phyloP scores from a whole-genome alignment of 2,797 vertebrate genomes.

The Onychomys torridus region DNA sequence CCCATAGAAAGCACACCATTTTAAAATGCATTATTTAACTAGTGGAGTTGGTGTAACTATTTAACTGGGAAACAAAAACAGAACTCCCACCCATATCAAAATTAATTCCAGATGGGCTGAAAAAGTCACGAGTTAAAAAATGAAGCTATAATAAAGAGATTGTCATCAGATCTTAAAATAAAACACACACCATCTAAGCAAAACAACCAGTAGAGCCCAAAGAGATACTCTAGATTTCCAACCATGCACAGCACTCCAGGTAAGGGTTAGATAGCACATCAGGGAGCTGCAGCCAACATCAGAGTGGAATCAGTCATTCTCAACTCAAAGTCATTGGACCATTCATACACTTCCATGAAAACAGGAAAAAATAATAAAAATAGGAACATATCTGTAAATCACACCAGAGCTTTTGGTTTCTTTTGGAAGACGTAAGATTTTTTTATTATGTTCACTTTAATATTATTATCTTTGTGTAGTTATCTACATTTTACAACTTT shows the following conservation, averaged over 20 bases:
- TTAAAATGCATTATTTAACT: background rate
- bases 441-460: background rate
- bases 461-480: background rate
- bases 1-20: background rate
- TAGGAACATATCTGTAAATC: background rate
- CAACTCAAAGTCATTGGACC: background rate
- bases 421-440: background rate
- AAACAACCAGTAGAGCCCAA: background rate
- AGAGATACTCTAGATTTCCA: background rate
- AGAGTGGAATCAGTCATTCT: background rate
- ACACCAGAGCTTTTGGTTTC: background rate
- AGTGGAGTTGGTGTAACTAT: background rate
- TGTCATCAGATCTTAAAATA: background rate
- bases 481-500: background rate
- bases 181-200: conserved; percentile 2
- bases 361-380: background rate
- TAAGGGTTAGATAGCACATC: background rate
- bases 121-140: conserved; percentile 67
- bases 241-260: background rate
- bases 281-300: background rate
- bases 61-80: conserved; percentile 46
- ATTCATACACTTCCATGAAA: background rate
- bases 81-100: conserved; percentile 23
- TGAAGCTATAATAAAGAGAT: conserved; percentile 11
- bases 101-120: conserved; percentile 69